These are phyloP conservation scores for Rhea pennata DNA, from an alignment of 2,113 vertebrate species.

Conservation along the genomic window DNA sequence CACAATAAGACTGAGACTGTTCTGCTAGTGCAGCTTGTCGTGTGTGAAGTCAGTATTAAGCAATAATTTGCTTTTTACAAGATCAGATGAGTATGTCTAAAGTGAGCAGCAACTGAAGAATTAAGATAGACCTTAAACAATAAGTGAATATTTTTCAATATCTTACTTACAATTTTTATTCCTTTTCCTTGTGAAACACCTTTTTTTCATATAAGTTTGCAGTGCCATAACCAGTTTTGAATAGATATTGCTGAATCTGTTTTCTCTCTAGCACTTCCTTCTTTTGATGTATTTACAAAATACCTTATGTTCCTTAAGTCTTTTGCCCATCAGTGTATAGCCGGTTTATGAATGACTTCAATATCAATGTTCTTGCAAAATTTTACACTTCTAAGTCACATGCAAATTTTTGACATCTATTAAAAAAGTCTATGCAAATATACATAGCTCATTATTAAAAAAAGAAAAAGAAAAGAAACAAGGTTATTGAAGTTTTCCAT, in stretches of 20 bases:
- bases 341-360: slow-evolving; percentile 34
- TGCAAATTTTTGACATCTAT: slow-evolving; percentile 13
- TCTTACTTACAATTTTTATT: background rate
- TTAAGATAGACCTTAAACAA: background rate
- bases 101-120: background rate
- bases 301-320: slow-evolving; percentile 52
- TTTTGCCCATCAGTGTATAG: slow-evolving; percentile 18
- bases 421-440: background rate
- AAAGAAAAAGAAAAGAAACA: background rate
- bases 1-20: background rate
- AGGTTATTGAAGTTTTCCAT: background rate
- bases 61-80: background rate
- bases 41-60: background rate
- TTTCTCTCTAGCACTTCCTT: slow-evolving; percentile 28
- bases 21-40: too few relatives aligned
- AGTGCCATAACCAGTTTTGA: slow-evolving; percentile 12
- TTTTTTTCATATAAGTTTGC: background rate
- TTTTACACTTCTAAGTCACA: slow-evolving; percentile 42
- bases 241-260: background rate
- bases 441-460: background rate
- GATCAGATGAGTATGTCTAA: background rate
- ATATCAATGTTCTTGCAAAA: slow-evolving; percentile 31
- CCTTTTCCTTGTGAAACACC: background rate
- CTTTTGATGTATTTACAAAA: slow-evolving; percentile 45
- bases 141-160: background rate